Percentiles rank a stretch among this genome's conserved stretches.
These are phyloP conservation scores for Anguilla megastoma DNA, from an alignment of 2,797 vertebrate species.

Conservation along the genomic window DNA sequence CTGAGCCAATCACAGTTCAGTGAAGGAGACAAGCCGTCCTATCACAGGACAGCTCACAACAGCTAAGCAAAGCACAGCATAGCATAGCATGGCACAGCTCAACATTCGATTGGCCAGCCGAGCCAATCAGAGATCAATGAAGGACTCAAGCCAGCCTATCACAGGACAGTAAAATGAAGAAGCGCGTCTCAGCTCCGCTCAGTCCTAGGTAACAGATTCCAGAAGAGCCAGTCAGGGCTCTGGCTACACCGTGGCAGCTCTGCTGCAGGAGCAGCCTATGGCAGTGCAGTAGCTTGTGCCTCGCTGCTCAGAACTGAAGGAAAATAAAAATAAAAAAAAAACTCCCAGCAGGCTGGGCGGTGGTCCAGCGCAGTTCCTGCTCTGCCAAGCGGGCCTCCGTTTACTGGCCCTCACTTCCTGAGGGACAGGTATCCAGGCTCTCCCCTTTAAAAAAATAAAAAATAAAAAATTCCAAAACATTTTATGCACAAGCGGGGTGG, in stretches of 20 bases:
- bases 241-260: no score
- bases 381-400: constrained; percentile 37
- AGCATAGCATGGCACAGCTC: not conserved
- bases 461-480: constrained; percentile 21
- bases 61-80: not conserved
- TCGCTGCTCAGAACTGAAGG: constrained; percentile 34
- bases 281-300: constrained; percentile 36
- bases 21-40: not conserved
- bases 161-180: not conserved
- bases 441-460: constrained; percentile 29
- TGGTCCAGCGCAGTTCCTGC: constrained; percentile 37
- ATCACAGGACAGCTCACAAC: not conserved
- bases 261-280: not conserved
- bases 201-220: not conserved
- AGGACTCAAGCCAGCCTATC: not conserved
- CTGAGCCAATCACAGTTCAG: not conserved
- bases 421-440: constrained; percentile 32
- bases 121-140: not conserved
- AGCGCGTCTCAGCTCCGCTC: not conserved
- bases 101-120: not conserved
- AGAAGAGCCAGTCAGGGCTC: not conserved
- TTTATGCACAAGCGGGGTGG: constrained; percentile 37
- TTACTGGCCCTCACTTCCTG: constrained; percentile 36
- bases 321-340: constrained; percentile 4
- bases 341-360: constrained; percentile 43